These are phyloP conservation scores for Unio pictorum DNA, from an alignment of 2,888 invertebrate species.

Conservation along the genomic window DNA sequence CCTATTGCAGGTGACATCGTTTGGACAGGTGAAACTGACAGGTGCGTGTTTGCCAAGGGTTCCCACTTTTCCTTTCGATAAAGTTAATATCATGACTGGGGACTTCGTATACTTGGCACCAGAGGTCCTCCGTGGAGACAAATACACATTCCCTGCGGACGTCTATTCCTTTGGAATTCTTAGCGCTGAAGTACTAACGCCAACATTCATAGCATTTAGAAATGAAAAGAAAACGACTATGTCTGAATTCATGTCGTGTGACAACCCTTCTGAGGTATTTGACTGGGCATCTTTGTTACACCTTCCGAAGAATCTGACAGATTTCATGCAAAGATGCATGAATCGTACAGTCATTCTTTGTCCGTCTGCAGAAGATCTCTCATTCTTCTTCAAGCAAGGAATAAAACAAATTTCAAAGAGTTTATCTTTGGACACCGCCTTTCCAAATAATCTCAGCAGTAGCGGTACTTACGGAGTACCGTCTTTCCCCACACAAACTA, in stretches of 20 bases:
- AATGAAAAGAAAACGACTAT: constrained; percentile 20
- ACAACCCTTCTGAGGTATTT: constrained; percentile 31
- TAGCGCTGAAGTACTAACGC: constrained; percentile 24
- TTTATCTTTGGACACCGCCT: no score
- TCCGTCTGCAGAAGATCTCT: no score
- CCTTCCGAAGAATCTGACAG: no score
- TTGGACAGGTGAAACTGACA: constrained; percentile 47
- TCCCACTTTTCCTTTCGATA: constrained; percentile 43
- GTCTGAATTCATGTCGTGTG: constrained; percentile 17
- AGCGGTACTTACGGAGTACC: no score
- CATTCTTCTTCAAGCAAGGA: no score
- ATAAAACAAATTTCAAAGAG: no score
- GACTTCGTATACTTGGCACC: constrained; percentile 60
- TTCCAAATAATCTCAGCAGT: no score
- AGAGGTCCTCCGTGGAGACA: constrained; percentile 56
- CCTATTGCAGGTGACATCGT: constrained; percentile 25
- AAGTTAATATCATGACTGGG: constrained; percentile 29
- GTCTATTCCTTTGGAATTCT: constrained; percentile 51
- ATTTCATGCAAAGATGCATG: constrained; percentile 14
- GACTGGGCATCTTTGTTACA: neutral
- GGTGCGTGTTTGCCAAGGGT: constrained; percentile 54
- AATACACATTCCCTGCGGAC: constrained; percentile 55
- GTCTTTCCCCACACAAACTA: no score
- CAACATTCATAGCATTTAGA: constrained; percentile 9
- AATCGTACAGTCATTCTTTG: neutral